Conservation (phyloP, 2,797 vertebrate species). For the Petrocephalus sullivani region DNA sequence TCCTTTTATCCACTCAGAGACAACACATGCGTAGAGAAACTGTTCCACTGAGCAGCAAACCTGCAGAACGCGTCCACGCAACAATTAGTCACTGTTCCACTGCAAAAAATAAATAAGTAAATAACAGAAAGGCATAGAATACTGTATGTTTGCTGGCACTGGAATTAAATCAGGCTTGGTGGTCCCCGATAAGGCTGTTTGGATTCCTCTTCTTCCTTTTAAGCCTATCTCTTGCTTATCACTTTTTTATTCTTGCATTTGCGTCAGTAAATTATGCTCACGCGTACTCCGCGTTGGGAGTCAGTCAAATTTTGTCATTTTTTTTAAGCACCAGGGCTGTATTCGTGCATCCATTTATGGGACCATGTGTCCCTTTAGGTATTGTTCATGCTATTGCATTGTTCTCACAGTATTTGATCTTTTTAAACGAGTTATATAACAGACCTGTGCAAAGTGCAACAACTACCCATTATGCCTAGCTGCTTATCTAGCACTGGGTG, state of each 20-base stretch:
- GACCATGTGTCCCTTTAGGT: neutral
- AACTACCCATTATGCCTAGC: neutral
- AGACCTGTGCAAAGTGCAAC: neutral
- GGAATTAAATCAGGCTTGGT: neutral
- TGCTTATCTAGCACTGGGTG: neutral
- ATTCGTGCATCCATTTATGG: neutral
- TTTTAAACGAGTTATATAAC: neutral
- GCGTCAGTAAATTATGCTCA: conserved; percentile 8
- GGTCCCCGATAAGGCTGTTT: neutral
- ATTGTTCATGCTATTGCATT: neutral
- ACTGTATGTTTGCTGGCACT: neutral
- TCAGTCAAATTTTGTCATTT: neutral
- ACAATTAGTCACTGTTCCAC: neutral
- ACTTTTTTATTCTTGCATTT: neutral
- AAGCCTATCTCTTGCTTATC: conserved; percentile 16
- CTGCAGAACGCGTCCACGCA: neutral
- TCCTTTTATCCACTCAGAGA: neutral
- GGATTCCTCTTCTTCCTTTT: neutral
- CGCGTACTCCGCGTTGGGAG: neutral
- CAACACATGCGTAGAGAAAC: neutral
- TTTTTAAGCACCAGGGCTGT: neutral
- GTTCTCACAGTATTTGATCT: neutral
- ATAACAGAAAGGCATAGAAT: neutral
- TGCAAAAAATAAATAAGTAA: neutral
- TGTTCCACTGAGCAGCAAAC: neutral